phyloP scores from a whole-genome alignment of 2,113 vertebrate genomes.

The Amblyopsis rosae region DNA sequence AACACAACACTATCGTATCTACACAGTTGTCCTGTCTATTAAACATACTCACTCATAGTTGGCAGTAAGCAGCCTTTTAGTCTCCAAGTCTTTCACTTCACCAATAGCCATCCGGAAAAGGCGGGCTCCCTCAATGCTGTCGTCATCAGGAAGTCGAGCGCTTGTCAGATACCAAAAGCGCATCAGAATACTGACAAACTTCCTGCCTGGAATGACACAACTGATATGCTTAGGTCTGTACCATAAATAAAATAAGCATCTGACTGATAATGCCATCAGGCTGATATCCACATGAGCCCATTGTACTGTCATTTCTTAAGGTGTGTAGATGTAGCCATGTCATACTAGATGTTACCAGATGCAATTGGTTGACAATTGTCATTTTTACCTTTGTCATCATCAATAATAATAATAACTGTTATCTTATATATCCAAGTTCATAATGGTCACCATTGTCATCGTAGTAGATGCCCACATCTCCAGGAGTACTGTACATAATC shows the following conservation, averaged over 20 bases:
- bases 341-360: too few species aligned
- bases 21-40: too few species aligned
- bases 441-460: constrained; percentile 83
- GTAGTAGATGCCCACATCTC: constrained; percentile 89
- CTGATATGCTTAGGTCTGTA: not conserved
- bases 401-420: not conserved
- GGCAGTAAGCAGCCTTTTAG: constrained; percentile 85
- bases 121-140: constrained; percentile 75
- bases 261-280: not conserved
- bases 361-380: too few species aligned
- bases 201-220: constrained; percentile 80
- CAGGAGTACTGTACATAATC: constrained; percentile 84
- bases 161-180: constrained; percentile 94
- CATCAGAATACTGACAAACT: constrained; percentile 95
- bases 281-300: too few species aligned
- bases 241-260: not conserved
- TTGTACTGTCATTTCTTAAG: too few species aligned
- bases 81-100: constrained; percentile 75
- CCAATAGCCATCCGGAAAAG: constrained; percentile 82
- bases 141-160: constrained; percentile 78
- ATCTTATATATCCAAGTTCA: not conserved
- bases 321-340: too few species aligned
- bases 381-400: too few species aligned
- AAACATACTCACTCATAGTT: constrained; percentile 87
- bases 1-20: too few species aligned